Conservation (phyloP, 1,140 invertebrate genomes). For the Sarcophaga peregrina region DNA sequence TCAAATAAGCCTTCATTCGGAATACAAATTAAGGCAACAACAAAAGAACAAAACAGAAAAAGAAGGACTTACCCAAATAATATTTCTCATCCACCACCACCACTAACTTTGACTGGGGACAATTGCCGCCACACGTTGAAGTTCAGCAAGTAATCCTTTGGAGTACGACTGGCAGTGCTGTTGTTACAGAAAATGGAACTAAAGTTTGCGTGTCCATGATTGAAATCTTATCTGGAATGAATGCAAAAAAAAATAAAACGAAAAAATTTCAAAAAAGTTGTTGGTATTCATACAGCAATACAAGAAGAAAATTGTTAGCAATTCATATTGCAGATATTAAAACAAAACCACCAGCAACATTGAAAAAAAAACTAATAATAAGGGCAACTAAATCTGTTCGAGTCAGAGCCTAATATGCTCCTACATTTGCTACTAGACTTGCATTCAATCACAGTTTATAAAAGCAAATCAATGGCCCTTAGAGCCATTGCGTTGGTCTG, state of each 20-base stretch:
- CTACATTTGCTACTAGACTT: too few species aligned
- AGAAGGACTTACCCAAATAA: slow-evolving; percentile 8
- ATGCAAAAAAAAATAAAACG: background rate
- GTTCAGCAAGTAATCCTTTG: slow-evolving; percentile 29
- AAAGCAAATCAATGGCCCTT: too few species aligned
- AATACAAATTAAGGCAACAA: too few species aligned
- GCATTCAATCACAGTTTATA: too few species aligned
- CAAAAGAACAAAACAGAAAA: background rate
- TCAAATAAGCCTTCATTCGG: too few species aligned
- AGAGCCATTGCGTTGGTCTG: too few species aligned
- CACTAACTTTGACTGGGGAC: background rate
- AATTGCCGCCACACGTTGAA: background rate
- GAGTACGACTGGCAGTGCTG: background rate
- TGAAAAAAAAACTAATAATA: background rate
- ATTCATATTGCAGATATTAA: slow-evolving; percentile 8
- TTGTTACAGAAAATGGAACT: background rate
- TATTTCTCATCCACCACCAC: background rate
- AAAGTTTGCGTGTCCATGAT: slow-evolving; percentile 32
- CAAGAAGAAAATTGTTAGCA: slow-evolving; percentile 31
- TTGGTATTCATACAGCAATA: background rate
- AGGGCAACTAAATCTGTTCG: background rate
- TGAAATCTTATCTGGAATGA: slow-evolving; percentile 36
- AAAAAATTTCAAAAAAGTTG: background rate
- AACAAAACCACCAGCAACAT: background rate
- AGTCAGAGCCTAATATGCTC: too few species aligned